These are phyloP conservation scores for Linnaemya vulpina DNA, from an alignment of 2,888 invertebrate species.

Conservation along the genomic window DNA sequence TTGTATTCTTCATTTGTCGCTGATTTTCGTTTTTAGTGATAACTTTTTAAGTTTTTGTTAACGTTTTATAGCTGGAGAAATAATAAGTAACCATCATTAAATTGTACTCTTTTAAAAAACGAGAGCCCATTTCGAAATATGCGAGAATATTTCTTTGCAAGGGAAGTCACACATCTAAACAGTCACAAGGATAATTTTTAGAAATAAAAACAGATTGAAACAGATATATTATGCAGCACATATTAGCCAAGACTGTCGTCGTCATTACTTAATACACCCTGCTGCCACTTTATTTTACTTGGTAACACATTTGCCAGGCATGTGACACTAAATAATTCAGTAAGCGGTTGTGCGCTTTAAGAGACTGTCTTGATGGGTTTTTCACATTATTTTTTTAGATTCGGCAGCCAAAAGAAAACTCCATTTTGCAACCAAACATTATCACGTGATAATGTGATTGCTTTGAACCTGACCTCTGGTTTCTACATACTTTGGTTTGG, in stretches of 20 bases:
- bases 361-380: not conserved
- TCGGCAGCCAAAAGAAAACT: constrained; percentile 29
- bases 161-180: too few relatives aligned
- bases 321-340: constrained; percentile 36
- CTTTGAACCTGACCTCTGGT: constrained; percentile 64
- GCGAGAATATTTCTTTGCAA: too few relatives aligned
- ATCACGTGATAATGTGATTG: constrained; percentile 68
- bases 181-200: too few relatives aligned
- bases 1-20: too few relatives aligned
- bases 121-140: too few relatives aligned
- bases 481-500: constrained; percentile 23
- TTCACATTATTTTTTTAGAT: not conserved
- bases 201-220: too few relatives aligned
- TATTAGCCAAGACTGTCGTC: not conserved
- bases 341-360: constrained; percentile 8
- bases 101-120: too few relatives aligned
- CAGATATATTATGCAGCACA: not conserved
- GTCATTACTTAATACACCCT: constrained; percentile 1
- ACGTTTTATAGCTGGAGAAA: too few relatives aligned
- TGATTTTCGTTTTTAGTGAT: too few relatives aligned
- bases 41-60: too few relatives aligned
- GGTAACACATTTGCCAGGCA: constrained; percentile 9
- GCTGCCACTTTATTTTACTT: not conserved
- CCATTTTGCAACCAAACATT: constrained; percentile 52
- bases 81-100: too few relatives aligned